phyloP scores from a whole-genome alignment of 2,888 invertebrate species.

The Phortica magna region DNA sequence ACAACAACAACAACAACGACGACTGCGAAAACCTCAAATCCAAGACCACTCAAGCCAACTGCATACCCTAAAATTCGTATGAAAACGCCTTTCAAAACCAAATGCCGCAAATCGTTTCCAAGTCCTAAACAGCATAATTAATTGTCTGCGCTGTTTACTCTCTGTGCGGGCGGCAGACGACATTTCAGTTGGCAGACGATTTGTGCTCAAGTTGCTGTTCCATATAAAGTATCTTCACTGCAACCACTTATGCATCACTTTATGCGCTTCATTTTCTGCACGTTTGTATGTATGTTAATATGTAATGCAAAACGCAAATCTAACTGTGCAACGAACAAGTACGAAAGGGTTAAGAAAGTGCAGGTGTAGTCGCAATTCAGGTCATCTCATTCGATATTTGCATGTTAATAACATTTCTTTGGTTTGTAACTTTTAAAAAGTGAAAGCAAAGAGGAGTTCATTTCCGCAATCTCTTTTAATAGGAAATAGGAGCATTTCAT shows the following conservation, averaged over 20 bases:
- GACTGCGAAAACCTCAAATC: conserved; percentile 10
- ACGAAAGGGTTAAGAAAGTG: background rate
- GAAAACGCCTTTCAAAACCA: background rate
- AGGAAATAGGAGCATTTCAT: no score
- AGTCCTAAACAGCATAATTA: conserved; percentile 65
- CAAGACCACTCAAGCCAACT: background rate
- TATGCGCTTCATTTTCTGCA: background rate
- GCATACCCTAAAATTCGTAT: background rate
- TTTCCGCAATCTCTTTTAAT: no score
- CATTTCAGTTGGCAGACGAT: background rate
- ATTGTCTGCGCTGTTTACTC: conserved; percentile 54
- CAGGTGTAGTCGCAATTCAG: background rate
- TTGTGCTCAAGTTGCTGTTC: conserved; percentile 18
- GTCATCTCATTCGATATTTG: background rate
- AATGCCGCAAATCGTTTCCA: conserved; percentile 20
- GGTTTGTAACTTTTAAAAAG: no score
- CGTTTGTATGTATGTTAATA: background rate
- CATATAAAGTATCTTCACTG: background rate
- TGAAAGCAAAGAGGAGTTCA: no score
- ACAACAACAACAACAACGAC: no score
- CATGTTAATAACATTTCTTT: background rate
- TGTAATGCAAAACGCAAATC: background rate
- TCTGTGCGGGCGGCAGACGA: background rate
- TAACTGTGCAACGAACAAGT: background rate
- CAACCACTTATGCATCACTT: conserved; percentile 2